Percentiles rank a stretch among this genome's conserved stretches.
These are phyloP conservation scores for Rhinogobius similis DNA, from an alignment of 2,113 vertebrate species.

Conservation along the genomic window DNA sequence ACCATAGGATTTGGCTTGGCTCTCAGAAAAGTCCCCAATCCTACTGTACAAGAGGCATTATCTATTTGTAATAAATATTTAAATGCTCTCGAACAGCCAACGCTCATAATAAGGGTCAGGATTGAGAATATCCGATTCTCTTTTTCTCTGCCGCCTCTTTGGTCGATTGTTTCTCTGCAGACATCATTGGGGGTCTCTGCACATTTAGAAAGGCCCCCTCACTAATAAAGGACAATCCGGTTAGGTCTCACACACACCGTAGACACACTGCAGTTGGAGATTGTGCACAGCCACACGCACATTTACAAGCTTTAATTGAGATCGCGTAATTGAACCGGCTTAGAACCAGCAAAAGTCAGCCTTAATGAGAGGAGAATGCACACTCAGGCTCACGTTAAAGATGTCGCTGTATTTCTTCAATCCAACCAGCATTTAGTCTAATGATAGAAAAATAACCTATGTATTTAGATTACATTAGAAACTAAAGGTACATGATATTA, in stretches of 20 bases:
- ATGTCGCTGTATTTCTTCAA: conserved; percentile 39
- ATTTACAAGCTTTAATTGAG: neutral
- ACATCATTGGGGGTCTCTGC: conserved; percentile 72
- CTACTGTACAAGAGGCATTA: conserved; percentile 67
- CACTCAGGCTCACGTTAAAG: conserved; percentile 35
- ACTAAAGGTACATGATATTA: neutral
- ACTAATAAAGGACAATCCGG: conserved; percentile 81
- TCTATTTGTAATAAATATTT: conserved; percentile 83
- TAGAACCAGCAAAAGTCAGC: conserved; percentile 65
- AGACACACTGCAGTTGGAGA: conserved; percentile 16
- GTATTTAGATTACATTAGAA: conserved; percentile 17
- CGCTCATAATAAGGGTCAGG: conserved; percentile 77
- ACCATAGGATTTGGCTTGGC: conserved; percentile 78
- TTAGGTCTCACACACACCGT: conserved; percentile 62
- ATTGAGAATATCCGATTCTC: conserved; percentile 68
- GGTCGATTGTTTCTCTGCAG: conserved; percentile 69
- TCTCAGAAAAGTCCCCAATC: conserved; percentile 61
- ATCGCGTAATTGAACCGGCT: neutral
- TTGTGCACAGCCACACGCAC: conserved; percentile 34
- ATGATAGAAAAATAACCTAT: conserved; percentile 58
- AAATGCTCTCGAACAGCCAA: conserved; percentile 58
- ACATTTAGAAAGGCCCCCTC: conserved; percentile 64
- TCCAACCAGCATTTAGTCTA: conserved; percentile 68
- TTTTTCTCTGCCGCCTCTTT: conserved; percentile 62
- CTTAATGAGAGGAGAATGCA: conserved; percentile 68